These are phyloP conservation scores for Pavo muticus DNA, from an alignment of 2,113 vertebrate species.

Conservation along the genomic window DNA sequence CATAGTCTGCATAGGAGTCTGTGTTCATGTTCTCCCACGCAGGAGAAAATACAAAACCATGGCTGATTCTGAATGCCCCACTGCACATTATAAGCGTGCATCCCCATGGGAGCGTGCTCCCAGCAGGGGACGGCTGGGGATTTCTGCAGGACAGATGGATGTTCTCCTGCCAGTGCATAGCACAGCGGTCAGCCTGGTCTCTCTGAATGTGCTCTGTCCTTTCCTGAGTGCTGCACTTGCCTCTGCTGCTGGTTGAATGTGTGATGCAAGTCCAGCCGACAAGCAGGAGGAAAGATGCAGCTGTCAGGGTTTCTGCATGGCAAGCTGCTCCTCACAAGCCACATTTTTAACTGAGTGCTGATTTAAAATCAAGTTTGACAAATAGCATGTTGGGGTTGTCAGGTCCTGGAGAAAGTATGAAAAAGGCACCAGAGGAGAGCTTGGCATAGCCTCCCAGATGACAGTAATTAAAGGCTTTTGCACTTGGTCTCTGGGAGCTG, in stretches of 20 bases:
- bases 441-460: conserved; percentile 41
- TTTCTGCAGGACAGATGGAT: not conserved
- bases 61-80: not conserved
- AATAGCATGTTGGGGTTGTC: not conserved
- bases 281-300: not conserved
- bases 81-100: accelerated
- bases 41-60: not conserved
- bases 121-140: not conserved
- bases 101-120: not conserved
- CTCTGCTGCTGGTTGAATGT: not conserved
- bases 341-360: not conserved
- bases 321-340: not conserved
- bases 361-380: conserved; percentile 48
- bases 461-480: conserved; percentile 64
- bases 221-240: not conserved
- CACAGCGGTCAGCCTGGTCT: not conserved
- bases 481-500: conserved; percentile 6
- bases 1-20: not conserved
- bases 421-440: conserved; percentile 40
- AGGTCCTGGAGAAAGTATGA: conserved; percentile 12
- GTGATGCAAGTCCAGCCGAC: accelerated
- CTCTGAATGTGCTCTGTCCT: not conserved
- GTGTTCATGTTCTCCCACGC: accelerated
- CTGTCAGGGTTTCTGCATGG: accelerated
- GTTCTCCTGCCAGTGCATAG: not conserved